Percentiles rank a stretch among this genome's conserved stretches.
phyloP scores from a whole-genome alignment of 1,140 invertebrate species.

The Drosophila melanogaster region DNA sequence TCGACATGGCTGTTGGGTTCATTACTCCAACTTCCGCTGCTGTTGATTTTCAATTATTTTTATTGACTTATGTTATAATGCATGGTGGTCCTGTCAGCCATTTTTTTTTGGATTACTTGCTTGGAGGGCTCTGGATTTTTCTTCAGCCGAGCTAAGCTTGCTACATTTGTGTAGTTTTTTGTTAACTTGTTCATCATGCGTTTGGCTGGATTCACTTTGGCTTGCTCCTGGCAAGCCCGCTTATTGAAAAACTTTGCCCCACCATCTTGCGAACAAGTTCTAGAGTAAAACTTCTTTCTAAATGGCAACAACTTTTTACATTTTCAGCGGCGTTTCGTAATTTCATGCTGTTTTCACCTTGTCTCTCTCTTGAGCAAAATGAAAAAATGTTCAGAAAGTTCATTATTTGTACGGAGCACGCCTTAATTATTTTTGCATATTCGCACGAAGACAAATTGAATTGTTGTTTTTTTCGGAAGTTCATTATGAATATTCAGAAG shows the following conservation, averaged over 20 bases:
- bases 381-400: slow-evolving; percentile 54
- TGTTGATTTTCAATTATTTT: slow-evolving; percentile 79
- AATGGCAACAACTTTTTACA: slow-evolving; percentile 66
- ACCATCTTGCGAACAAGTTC: slow-evolving; percentile 36
- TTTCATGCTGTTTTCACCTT: slow-evolving; percentile 48
- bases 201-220: slow-evolving; percentile 18
- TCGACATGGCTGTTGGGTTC: slow-evolving; percentile 46
- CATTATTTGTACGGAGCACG: slow-evolving; percentile 53
- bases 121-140: slow-evolving; percentile 6
- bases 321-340: slow-evolving; percentile 54
- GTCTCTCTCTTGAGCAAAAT: not conserved
- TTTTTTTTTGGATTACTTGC: slow-evolving; percentile 43
- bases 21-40: slow-evolving; percentile 54
- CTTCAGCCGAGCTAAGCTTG: slow-evolving; percentile 11
- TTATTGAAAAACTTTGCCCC: slow-evolving; percentile 75
- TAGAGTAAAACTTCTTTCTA: slow-evolving; percentile 55
- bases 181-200: slow-evolving; percentile 8
- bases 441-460: slow-evolving; percentile 45
- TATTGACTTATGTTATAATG: slow-evolving; percentile 75
- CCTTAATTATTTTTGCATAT: slow-evolving; percentile 68
- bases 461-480: slow-evolving; percentile 19
- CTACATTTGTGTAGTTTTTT: slow-evolving; percentile 48
- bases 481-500: slow-evolving; percentile 24
- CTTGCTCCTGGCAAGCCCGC: slow-evolving; percentile 63
- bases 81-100: slow-evolving; percentile 49